Conservation (phyloP, 2,797 vertebrate genomes). For the Pseudochirops corinnae region DNA sequence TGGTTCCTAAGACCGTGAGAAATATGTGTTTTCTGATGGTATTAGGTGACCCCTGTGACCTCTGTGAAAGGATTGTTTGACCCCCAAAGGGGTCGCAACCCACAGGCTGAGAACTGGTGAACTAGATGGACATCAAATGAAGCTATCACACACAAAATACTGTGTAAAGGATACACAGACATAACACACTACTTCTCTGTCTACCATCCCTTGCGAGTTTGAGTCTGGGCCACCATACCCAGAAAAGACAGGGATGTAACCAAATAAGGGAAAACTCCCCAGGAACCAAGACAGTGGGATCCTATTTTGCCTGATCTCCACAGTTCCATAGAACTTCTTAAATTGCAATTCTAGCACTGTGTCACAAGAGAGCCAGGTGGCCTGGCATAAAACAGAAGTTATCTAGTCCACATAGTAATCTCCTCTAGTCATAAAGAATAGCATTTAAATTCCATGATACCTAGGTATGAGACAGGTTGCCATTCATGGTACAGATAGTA, state of each 20-base stretch:
- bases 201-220: background rate
- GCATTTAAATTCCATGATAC: background rate
- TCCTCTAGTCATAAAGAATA: background rate
- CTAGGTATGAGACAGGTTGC: background rate
- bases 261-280: background rate
- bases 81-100: too few relatives aligned
- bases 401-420: background rate
- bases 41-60: too few relatives aligned
- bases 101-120: too few relatives aligned
- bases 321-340: background rate
- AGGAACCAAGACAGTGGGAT: background rate
- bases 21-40: too few relatives aligned
- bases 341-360: background rate
- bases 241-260: background rate
- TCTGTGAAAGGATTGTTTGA: too few relatives aligned
- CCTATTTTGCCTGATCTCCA: background rate
- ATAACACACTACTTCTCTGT: background rate
- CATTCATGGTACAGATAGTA: background rate
- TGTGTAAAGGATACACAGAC: background rate
- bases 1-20: too few relatives aligned
- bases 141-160: background rate
- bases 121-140: background rate
- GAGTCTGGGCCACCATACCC: background rate
- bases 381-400: background rate
- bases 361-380: background rate